Evolutionary conservation across 2,888 invertebrate genomes (phyloP), one percentile per base, ranked within the genome.

Genomic region (Phortica okadai): DNA sequence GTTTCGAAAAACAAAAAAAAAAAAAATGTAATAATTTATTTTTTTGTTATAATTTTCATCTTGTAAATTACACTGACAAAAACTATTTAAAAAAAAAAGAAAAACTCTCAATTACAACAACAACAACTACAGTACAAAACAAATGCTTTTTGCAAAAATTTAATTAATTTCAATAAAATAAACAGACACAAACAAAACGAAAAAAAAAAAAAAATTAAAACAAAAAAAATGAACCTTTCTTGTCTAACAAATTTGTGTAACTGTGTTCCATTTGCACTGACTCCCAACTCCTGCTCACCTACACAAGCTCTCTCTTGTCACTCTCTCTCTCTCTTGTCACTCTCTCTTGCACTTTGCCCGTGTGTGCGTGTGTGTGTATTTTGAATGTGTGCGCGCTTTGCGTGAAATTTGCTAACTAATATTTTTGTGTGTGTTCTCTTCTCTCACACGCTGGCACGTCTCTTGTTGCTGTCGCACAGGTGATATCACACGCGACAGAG

Each of bases 401-500:
- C 33, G 33, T 59, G 59, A 8, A 8, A 4, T 66, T 14, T 42
- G 14, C 73, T 75, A 44, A 54, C 66, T 66, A 50, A 56, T 76
- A 2, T 74, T n/a, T 67, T 33, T 76, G 62, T 74, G 77, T 79
- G 59, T 50, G 72, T 74, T 11, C 70, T 76, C 64, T 69, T 66
- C 74, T 67, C 73, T 72, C 64, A 50, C 50, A 59, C 25, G 16
- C 50, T 70, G 50, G 50, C 50, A 50, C 74, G 69, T 76, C 77
- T 72, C 75, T 64, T 64, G 73, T 54, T 74, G 74, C 62, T 81
- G 79, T 62, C 78, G 33, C 80, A 79, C 93, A 95, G 95, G 95
- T 93, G 95, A 95, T 92, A 94, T 95, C 90, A 94, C 95, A 85
- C 93, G 95, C 90, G 94, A 94, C 92, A 93, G 95, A 86, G 95